A percentile compares a stretch with the other conserved stretches of the same genome.
These are phyloP conservation scores for Onthophagus sagittarius DNA, from an alignment of 2,888 invertebrate species.

Conservation along the genomic window DNA sequence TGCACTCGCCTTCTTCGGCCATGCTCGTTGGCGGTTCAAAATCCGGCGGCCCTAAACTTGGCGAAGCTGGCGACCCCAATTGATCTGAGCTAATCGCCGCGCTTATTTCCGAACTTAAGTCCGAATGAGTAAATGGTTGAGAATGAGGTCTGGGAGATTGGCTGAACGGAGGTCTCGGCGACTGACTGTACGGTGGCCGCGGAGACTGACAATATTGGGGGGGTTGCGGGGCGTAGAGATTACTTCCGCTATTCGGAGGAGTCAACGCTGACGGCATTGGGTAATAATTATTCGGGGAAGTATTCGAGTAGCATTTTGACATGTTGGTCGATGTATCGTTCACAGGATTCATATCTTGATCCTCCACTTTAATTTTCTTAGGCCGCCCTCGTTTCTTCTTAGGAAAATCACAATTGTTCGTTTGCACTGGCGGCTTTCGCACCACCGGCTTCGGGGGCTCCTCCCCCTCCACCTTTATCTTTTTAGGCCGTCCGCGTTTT, in stretches of 20 bases:
- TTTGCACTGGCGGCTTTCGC: conserved; percentile 47
- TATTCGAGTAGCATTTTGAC: conserved; percentile 52
- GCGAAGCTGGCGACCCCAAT: conserved; percentile 65
- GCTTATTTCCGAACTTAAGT: conserved; percentile 73
- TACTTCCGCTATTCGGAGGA: conserved; percentile 44
- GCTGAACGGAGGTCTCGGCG: conserved; percentile 39
- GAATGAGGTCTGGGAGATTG: conserved; percentile 48
- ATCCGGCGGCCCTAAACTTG: conserved; percentile 66
- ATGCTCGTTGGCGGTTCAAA: conserved; percentile 68
- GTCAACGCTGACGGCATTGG: conserved; percentile 46
- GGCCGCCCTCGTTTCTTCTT: conserved; percentile 87
- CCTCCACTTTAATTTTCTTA: conserved; percentile 67
- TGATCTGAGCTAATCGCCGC: conserved; percentile 71
- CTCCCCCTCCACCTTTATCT: conserved; percentile 68
- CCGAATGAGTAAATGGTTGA: conserved; percentile 64
- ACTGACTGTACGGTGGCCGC: conserved; percentile 41
- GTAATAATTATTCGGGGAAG: conserved; percentile 51
- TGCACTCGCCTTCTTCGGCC: conserved; percentile 52
- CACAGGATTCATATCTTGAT: conserved; percentile 29
- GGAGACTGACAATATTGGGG: conserved; percentile 44
- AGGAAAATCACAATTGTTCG: conserved; percentile 59
- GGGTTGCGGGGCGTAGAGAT: conserved; percentile 43
- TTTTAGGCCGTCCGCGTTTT: conserved; percentile 87
- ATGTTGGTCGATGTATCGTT: conserved; percentile 49
- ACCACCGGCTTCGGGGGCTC: conserved; percentile 54